Evolutionary conservation across 2,113 vertebrate species (phyloP).

Genomic region (Cyprinodon brontotheroides): DNA sequence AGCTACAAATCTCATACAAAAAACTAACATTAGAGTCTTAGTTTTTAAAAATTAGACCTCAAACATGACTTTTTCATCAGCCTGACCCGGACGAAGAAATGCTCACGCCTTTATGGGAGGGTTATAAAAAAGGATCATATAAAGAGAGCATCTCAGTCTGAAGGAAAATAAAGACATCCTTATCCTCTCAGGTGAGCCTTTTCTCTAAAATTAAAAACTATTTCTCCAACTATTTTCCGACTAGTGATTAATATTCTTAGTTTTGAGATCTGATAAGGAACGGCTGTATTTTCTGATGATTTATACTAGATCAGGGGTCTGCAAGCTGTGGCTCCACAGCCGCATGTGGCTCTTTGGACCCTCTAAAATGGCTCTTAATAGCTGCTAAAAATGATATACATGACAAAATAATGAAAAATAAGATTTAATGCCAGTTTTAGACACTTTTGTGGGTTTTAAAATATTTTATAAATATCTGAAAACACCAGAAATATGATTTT

Average conservation of each 20-base stretch:
- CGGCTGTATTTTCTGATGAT: background rate
- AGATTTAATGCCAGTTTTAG: too few relatives aligned
- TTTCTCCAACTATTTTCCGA: background rate
- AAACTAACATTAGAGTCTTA: background rate
- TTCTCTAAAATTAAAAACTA: too few relatives aligned
- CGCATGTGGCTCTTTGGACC: too few relatives aligned
- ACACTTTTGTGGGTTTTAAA: too few relatives aligned
- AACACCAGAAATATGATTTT: too few relatives aligned
- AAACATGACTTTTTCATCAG: background rate
- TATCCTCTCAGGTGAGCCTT: slow-evolving; percentile 3
- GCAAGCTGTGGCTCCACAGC: too few relatives aligned
- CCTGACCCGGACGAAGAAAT: background rate
- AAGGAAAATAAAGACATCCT: background rate
- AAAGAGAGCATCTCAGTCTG: background rate
- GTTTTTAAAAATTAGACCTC: background rate
- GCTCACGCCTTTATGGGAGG: background rate
- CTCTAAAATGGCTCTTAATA: too few relatives aligned
- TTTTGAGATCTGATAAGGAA: background rate
- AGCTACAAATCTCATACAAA: background rate
- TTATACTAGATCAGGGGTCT: background rate
- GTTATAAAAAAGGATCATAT: background rate
- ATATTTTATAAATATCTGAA: too few relatives aligned
- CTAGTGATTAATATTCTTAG: background rate
- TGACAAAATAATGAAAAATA: too few relatives aligned
- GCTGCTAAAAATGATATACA: background rate